Evolutionary conservation across 2,888 invertebrate species (phyloP), one percentile per base, ranked within the genome.

Genomic region (Mystacides longicornis): DNA sequence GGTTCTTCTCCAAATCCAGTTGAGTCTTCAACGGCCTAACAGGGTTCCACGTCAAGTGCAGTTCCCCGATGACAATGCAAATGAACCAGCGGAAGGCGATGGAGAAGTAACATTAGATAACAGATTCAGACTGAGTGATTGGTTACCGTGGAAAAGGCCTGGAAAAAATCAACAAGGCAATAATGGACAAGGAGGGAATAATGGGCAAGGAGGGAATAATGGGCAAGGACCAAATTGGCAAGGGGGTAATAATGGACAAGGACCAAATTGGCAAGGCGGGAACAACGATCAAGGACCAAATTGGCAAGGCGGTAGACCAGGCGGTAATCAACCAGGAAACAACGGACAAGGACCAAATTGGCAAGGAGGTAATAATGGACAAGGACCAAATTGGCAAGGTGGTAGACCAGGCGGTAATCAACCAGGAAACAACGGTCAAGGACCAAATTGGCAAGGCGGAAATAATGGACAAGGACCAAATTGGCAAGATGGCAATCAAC

Each of bases 381-480:
- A 27, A 11, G 27, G 27, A 7, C 27, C 27, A 7, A 27, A 27
- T 27, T 27, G 27, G 27, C 37, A 37, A 37, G 37, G 37, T 37
- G 37, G 37, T n/a, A n/a, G n/a, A n/a, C n/a, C n/a, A n/a, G n/a
- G n/a, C n/a, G n/a, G n/a, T n/a, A n/a, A n/a, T n/a, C n/a, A n/a
- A n/a, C n/a, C n/a, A n/a, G n/a, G n/a, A 7, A 37, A 37, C 14
- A 37, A 37, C 14, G 37, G 37, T 3, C 37, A 37, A 14, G 37
- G 37, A n/a, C 37, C 37, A 4, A 37, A 37, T 14, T 37, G 37
- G 37, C 37, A 37, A 37, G 51, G 51, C 31, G 51, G 42, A 21
- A 49, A 22, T 53, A 54, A 27, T 21, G 31, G 54, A 9, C 19
- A 21, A 27, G 52, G 52, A 2, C 45, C 45, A 1, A 47, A 21